A percentile compares a stretch with the other conserved stretches of the same genome.
Evolutionary conservation across 2,797 vertebrate species (phyloP).

Genomic region (Pteropus rufus): DNA sequence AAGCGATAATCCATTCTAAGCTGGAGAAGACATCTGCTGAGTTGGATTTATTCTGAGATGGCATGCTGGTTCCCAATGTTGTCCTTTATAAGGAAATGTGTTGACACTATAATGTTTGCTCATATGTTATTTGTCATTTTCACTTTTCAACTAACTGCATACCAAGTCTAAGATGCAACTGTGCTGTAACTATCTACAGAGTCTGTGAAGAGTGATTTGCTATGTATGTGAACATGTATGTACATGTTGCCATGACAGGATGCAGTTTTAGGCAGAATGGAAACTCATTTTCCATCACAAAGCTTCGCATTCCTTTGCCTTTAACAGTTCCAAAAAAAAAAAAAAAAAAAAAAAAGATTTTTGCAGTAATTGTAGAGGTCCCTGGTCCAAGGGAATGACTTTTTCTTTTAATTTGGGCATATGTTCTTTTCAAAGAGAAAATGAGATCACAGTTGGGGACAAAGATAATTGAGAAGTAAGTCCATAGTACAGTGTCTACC

Average conservation of each 20-base stretch:
- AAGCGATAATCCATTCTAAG: neutral
- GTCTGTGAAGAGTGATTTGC: neutral
- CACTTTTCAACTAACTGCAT: neutral
- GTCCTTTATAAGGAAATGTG: neutral
- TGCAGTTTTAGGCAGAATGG: neutral
- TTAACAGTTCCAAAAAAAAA: neutral
- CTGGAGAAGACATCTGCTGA: neutral
- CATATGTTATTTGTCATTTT: neutral
- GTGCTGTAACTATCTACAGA: neutral
- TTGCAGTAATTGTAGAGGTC: neutral
- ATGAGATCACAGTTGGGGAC: neutral
- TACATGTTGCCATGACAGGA: neutral
- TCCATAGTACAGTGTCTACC: neutral
- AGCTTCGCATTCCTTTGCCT: neutral
- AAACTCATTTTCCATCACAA: neutral
- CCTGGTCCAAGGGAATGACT: neutral
- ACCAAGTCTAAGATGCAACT: neutral
- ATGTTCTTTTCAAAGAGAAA: constrained; percentile 34
- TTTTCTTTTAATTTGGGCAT: neutral
- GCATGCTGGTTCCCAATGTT: neutral
- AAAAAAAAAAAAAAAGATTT: constrained; percentile 7
- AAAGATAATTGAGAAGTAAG: neutral
- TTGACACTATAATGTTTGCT: neutral
- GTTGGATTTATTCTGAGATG: neutral
- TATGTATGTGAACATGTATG: fast-evolving